Evolutionary conservation across 2,797 vertebrate species (phyloP).

Genomic region (Cyclopterus lumpus): DNA sequence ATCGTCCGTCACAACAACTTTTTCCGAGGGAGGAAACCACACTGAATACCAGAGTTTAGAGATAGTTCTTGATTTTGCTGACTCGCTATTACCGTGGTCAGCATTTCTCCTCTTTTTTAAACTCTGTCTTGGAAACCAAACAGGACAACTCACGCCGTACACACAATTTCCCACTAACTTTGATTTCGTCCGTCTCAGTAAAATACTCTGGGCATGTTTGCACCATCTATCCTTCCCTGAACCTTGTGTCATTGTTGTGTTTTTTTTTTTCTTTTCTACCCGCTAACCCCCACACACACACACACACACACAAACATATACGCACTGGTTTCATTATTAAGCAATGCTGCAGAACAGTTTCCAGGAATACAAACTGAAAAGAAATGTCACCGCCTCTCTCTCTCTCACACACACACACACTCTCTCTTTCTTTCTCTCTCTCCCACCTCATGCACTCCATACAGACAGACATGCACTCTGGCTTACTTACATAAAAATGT

Average conservation of each 20-base stretch:
- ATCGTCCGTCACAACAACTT: conserved; percentile 49
- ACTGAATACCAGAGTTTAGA: conserved; percentile 27
- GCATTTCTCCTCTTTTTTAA: conserved; percentile 36
- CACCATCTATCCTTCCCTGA: conserved; percentile 65
- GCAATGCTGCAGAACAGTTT: conserved; percentile 84
- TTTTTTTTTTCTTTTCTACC: conserved; percentile 26
- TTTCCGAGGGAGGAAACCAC: conserved; percentile 22
- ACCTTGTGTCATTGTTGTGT: conserved; percentile 65
- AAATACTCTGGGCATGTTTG: conserved; percentile 48
- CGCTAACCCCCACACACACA: conserved; percentile 33
- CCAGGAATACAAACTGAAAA: conserved; percentile 84
- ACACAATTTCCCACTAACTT: conserved; percentile 41
- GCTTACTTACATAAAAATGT: conserved; percentile 72
- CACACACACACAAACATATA: conserved; percentile 53
- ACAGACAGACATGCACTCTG: conserved; percentile 64
- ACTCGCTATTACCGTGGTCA: conserved; percentile 16
- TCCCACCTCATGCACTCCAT: conserved; percentile 70
- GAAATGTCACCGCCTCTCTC: conserved; percentile 72
- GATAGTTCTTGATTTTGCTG: conserved; percentile 32
- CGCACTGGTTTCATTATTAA: conserved; percentile 82
- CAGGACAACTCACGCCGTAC: conserved; percentile 4
- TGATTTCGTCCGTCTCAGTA: conserved; percentile 29
- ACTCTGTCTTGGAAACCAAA: conserved; percentile 28
- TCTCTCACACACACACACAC: conserved; percentile 10
- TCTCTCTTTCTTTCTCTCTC: conserved; percentile 38